Evolutionary conservation across 2,797 vertebrate genomes (phyloP).

Genomic region (Sebastolobus altivelis): DNA sequence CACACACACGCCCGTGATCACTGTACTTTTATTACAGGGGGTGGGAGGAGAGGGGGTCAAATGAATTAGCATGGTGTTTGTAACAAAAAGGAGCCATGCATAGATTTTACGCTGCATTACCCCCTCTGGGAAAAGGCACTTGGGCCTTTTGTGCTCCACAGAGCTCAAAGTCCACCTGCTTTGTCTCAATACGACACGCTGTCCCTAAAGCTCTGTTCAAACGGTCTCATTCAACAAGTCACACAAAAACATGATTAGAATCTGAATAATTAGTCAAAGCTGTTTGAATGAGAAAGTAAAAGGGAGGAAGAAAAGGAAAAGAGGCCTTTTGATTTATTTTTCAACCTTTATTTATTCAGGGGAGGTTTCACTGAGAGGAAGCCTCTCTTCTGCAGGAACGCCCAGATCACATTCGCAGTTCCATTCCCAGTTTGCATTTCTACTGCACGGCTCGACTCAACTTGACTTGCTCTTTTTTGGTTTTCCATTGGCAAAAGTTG

Average conservation of each 20-base stretch:
- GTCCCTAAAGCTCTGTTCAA: conserved; percentile 1
- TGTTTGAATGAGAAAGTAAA: conserved; percentile 1
- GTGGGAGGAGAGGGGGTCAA: conserved; percentile 22
- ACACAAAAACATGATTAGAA: conserved; percentile 23
- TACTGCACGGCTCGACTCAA: no score
- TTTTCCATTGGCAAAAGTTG: no score
- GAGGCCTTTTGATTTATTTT: conserved; percentile 1
- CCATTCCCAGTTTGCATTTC: no score
- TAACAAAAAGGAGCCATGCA: conserved; percentile 65
- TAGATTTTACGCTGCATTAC: conserved; percentile 74
- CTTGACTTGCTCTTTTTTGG: no score
- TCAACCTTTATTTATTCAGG: not conserved
- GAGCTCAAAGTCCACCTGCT: conserved; percentile 56
- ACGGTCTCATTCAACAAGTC: conserved; percentile 25
- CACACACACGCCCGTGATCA: conserved; percentile 9
- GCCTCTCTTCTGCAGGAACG: no score
- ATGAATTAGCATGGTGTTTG: conserved; percentile 64
- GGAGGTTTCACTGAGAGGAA: not conserved
- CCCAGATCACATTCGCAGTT: no score
- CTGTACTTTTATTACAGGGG: conserved; percentile 62
- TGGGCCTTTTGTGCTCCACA: conserved; percentile 45
- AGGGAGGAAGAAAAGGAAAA: not conserved
- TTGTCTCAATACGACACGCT: conserved; percentile 45
- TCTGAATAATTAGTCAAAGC: conserved; percentile 19
- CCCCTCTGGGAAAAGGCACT: conserved; percentile 65